Evolutionary conservation across 2,113 vertebrate species (phyloP).

Genomic region (Sebastes schlegelii): DNA sequence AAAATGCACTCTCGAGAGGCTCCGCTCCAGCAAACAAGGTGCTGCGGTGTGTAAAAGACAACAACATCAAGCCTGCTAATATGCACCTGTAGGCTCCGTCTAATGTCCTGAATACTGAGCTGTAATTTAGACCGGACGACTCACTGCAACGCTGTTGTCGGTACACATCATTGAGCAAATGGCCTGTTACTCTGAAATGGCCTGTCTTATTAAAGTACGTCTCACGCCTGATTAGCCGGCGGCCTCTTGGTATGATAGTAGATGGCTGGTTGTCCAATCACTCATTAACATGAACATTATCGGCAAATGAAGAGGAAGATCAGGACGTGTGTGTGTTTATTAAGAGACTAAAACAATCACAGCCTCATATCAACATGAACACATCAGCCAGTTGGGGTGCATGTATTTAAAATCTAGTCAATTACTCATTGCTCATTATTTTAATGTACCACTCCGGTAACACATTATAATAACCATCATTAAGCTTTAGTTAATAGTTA

Average conservation of each 20-base stretch:
- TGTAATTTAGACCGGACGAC: slow-evolving; percentile 28
- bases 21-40: slow-evolving; percentile 18
- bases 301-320: background rate
- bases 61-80: slow-evolving; percentile 10
- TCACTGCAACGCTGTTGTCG: slow-evolving; percentile 27
- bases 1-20: slow-evolving; percentile 26
- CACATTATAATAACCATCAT: too few relatives aligned
- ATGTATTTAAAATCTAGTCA: too few relatives aligned
- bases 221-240: slow-evolving; percentile 49
- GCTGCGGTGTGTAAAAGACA: slow-evolving; percentile 18
- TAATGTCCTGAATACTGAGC: slow-evolving; percentile 43
- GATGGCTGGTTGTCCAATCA: slow-evolving; percentile 13
- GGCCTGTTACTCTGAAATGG: slow-evolving; percentile 36
- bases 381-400: too few relatives aligned
- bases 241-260: slow-evolving; percentile 25
- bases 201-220: slow-evolving; percentile 36
- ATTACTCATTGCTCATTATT: too few relatives aligned
- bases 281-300: slow-evolving; percentile 32
- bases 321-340: background rate
- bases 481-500: too few relatives aligned
- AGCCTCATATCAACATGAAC: background rate
- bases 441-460: too few relatives aligned
- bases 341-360: background rate
- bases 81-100: slow-evolving; percentile 34
- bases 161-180: slow-evolving; percentile 55